Percentiles rank a stretch among this genome's conserved stretches.
These are phyloP conservation scores for Anarsia innoxiella DNA, from an alignment of 2,888 invertebrate species.

Conservation along the genomic window DNA sequence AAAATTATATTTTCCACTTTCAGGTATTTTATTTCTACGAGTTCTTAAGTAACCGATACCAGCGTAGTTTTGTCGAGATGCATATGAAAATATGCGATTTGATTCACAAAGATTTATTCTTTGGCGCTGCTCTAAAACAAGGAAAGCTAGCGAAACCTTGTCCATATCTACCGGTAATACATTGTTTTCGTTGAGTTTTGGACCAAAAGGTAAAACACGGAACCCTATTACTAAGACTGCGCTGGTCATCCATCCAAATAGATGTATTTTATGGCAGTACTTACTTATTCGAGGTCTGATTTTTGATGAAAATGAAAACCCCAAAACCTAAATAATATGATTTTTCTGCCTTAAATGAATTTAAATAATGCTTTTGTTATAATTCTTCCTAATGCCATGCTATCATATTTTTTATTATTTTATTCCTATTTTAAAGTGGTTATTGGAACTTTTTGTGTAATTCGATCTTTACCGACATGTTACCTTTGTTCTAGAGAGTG, in stretches of 20 bases:
- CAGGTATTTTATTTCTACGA: constrained; percentile 18
- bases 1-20: too few species aligned
- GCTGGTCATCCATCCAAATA: too few species aligned
- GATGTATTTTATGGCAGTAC: too few species aligned
- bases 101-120: not conserved
- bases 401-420: not conserved
- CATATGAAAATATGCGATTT: not conserved
- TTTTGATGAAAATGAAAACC: too few species aligned
- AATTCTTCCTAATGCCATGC: not conserved
- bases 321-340: too few species aligned
- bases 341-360: too few species aligned
- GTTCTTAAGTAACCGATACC: constrained; percentile 16
- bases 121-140: not conserved
- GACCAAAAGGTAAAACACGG: too few species aligned
- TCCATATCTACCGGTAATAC: not conserved
- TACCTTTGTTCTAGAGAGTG: constrained; percentile 1
- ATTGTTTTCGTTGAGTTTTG: too few species aligned
- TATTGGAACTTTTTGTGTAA: not conserved
- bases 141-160: not conserved
- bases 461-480: not conserved
- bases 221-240: too few species aligned
- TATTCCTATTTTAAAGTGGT: not conserved
- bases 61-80: too few species aligned
- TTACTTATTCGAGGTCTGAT: too few species aligned
- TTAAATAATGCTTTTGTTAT: not conserved